These are phyloP conservation scores for Globodera ellingtonae DNA, from an alignment of 1,140 invertebrate species.

Conservation along the genomic window DNA sequence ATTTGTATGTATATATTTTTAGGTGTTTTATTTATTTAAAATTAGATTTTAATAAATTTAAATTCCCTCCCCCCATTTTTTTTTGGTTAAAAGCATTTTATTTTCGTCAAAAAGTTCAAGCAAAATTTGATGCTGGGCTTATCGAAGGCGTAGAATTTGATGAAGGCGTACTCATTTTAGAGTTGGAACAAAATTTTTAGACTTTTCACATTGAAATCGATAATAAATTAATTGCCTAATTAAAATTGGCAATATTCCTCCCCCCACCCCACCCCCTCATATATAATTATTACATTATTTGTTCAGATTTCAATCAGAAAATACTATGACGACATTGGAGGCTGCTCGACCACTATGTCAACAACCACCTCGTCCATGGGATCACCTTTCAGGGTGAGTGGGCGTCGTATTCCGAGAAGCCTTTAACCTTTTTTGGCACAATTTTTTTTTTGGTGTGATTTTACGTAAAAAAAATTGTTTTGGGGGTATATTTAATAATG, in stretches of 20 bases:
- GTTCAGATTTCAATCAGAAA: conserved; percentile 34
- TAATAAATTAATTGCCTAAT: not conserved
- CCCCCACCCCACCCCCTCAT: conserved; percentile 9
- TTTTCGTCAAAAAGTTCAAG: too few species aligned
- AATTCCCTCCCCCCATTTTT: not conserved
- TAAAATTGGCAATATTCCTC: conserved; percentile 14
- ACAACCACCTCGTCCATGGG: conserved; percentile 29
- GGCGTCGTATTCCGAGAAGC: too few species aligned
- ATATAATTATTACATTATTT: not conserved
- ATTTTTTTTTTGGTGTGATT: too few species aligned
- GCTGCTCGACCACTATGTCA: conserved; percentile 32
- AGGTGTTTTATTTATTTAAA: not conserved
- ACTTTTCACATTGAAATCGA: too few species aligned
- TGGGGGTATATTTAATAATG: too few species aligned
- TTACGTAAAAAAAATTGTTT: too few species aligned
- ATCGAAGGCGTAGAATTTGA: too few species aligned
- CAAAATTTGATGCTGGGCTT: too few species aligned
- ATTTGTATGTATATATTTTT: not conserved
- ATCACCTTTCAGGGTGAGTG: conserved; percentile 35
- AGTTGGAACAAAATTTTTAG: too few species aligned
- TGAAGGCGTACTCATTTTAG: too few species aligned
- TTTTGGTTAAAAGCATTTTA: not conserved
- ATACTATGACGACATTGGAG: conserved; percentile 45
- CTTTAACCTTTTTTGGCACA: too few species aligned
- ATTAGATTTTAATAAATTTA: not conserved